phyloP scores from a whole-genome alignment of 2,888 invertebrate species.

The Trissoscelio sp. region DNA sequence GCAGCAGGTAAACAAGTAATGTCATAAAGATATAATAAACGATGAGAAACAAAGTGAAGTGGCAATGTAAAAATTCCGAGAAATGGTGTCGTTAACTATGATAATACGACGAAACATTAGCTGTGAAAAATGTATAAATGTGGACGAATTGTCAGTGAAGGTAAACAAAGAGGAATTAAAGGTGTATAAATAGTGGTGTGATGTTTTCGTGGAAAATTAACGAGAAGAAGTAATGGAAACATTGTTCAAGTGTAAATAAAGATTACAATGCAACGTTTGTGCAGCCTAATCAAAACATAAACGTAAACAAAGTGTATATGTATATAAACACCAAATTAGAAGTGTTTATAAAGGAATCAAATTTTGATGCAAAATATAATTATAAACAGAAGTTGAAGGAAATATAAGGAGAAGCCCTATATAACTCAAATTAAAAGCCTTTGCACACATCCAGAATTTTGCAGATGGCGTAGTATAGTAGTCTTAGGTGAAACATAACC shows the following conservation, averaged over 20 bases:
- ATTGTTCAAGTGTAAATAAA: neutral
- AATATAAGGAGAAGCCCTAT: too few relatives aligned
- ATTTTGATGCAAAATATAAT: too few relatives aligned
- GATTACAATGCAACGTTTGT: neutral
- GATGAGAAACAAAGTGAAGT: constrained; percentile 10
- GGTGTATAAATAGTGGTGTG: constrained; percentile 2
- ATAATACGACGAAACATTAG: constrained; percentile 8
- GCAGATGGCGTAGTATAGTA: too few relatives aligned
- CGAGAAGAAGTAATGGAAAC: too few relatives aligned
- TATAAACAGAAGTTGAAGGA: too few relatives aligned
- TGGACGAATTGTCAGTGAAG: constrained; percentile 24
- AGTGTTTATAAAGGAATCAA: too few relatives aligned
- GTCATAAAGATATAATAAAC: constrained; percentile 12
- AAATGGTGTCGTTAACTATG: constrained; percentile 18
- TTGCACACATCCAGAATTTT: too few relatives aligned
- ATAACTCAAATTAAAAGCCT: too few relatives aligned
- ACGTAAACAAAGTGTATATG: too few relatives aligned
- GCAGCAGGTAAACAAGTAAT: constrained; percentile 10
- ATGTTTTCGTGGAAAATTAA: constrained; percentile 19
- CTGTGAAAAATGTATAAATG: constrained; percentile 20
- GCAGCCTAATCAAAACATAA: too few relatives aligned
- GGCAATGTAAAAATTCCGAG: constrained; percentile 20
- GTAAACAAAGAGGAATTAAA: constrained; percentile 49
- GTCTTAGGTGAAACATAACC: too few relatives aligned
- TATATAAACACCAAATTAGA: too few relatives aligned